Percentiles rank a stretch among this genome's conserved stretches.
Evolutionary conservation across 2,888 invertebrate species (phyloP).

Genomic region (Subacronicta megacephala): DNA sequence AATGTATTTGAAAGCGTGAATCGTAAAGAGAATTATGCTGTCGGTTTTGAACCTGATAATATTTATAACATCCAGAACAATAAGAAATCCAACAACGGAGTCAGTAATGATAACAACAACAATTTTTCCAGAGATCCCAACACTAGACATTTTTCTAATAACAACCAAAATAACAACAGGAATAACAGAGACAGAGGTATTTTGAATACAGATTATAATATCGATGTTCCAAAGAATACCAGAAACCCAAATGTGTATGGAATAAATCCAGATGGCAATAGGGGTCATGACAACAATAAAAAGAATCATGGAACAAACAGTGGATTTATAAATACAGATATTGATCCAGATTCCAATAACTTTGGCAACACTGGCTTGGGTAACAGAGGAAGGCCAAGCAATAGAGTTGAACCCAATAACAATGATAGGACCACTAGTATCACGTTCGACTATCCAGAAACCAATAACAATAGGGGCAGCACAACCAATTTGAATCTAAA

Average conservation of each 20-base stretch:
- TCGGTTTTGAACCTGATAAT: neutral
- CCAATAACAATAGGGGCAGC: conserved; percentile 13
- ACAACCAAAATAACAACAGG: conserved; percentile 11
- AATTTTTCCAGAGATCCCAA: neutral
- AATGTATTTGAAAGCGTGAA: conserved; percentile 17
- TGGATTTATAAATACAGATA: conserved; percentile 18
- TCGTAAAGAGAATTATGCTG: conserved; percentile 3
- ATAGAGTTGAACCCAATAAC: neutral
- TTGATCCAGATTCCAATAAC: conserved; percentile 4
- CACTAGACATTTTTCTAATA: conserved; percentile 6
- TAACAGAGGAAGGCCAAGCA: neutral
- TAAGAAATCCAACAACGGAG: conserved; percentile 13
- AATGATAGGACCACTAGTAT: neutral
- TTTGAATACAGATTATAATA: conserved; percentile 20
- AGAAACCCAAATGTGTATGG: conserved; percentile 1
- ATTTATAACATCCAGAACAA: conserved; percentile 6
- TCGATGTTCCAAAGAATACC: neutral
- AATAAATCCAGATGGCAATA: conserved; percentile 1
- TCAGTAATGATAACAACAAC: conserved; percentile 8
- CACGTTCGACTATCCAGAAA: conserved; percentile 9
- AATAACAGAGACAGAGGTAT: conserved; percentile 24
- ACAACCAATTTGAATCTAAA: neutral
- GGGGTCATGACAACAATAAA: conserved; percentile 9
- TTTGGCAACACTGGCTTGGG: conserved; percentile 1
- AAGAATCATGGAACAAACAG: neutral